Evolutionary conservation across 2,888 invertebrate genomes (phyloP).

Genomic region (Dysmachus trigonus): DNA sequence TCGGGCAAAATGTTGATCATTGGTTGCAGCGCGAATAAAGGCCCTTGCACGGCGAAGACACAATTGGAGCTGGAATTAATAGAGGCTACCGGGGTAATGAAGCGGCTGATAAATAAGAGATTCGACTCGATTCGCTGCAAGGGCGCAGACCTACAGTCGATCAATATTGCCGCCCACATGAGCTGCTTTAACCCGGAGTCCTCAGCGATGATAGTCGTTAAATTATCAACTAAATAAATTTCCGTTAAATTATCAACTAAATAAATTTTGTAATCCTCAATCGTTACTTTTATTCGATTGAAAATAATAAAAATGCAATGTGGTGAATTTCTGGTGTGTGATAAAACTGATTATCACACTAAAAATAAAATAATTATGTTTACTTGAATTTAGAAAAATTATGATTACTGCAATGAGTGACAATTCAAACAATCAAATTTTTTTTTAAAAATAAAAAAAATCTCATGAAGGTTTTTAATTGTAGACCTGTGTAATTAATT

Average conservation of each 20-base stretch:
- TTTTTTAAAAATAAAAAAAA: too few species aligned
- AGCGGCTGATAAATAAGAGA: slow-evolving; percentile 4
- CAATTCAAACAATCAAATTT: too few species aligned
- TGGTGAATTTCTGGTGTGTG: background rate
- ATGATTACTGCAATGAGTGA: too few species aligned
- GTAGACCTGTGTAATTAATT: too few species aligned
- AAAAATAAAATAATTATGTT: too few species aligned
- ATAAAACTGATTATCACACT: background rate
- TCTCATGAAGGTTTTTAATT: too few species aligned
- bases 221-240: background rate
- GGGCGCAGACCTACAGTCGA: background rate
- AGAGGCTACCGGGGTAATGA: background rate
- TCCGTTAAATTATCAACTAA: background rate
- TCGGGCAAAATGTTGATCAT: background rate
- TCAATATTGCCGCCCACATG: background rate
- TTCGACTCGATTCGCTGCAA: background rate
- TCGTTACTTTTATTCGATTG: background rate
- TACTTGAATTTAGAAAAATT: too few species aligned
- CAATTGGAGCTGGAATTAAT: slow-evolving; percentile 9
- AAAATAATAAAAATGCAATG: background rate
- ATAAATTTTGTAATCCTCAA: background rate
- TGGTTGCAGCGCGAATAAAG: background rate
- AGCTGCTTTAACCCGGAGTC: background rate
- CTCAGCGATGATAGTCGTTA: background rate
- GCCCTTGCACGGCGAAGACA: background rate